phyloP scores from a whole-genome alignment of 2,888 invertebrate genomes.

The Masnerella sp. region DNA sequence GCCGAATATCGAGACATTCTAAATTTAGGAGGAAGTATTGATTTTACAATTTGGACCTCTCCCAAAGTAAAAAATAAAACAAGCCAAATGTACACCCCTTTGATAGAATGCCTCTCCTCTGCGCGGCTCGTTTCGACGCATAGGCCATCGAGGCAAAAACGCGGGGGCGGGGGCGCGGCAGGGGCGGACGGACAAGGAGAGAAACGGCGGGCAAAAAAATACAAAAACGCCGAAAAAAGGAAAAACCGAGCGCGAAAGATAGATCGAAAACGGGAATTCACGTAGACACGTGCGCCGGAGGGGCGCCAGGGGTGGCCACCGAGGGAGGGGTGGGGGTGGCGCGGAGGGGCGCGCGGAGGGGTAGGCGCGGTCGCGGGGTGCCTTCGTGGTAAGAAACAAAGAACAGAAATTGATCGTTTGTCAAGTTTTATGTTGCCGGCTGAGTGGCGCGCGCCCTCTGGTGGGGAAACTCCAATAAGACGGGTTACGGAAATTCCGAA shows the following conservation, averaged over 20 bases:
- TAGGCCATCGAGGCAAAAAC: constrained; percentile 58
- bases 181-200: constrained; percentile 31
- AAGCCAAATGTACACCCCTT: constrained; percentile 77
- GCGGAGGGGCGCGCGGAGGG: constrained; percentile 36
- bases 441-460: constrained; percentile 50
- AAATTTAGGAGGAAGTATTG: constrained; percentile 77
- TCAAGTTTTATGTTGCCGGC: constrained; percentile 73
- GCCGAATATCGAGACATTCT: constrained; percentile 69
- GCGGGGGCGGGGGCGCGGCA: constrained; percentile 35
- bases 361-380: constrained; percentile 30
- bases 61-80: constrained; percentile 77
- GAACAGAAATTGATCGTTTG: constrained; percentile 75
- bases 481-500: constrained; percentile 66
- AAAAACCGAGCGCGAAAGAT: constrained; percentile 36
- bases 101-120: constrained; percentile 76
- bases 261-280: constrained; percentile 32
- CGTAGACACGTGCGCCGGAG: constrained; percentile 34
- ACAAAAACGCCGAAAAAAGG: constrained; percentile 27
- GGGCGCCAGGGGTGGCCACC: constrained; percentile 31
- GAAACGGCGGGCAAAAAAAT: constrained; percentile 33
- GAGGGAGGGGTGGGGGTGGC: constrained; percentile 36
- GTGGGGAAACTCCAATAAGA: constrained; percentile 66
- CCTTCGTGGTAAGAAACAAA: constrained; percentile 70
- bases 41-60: constrained; percentile 78
- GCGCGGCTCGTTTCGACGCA: constrained; percentile 73